Percentiles rank a stretch among this genome's conserved stretches.
phyloP scores from a whole-genome alignment of 2,888 invertebrate species.

The Ypsolopha sequella region DNA sequence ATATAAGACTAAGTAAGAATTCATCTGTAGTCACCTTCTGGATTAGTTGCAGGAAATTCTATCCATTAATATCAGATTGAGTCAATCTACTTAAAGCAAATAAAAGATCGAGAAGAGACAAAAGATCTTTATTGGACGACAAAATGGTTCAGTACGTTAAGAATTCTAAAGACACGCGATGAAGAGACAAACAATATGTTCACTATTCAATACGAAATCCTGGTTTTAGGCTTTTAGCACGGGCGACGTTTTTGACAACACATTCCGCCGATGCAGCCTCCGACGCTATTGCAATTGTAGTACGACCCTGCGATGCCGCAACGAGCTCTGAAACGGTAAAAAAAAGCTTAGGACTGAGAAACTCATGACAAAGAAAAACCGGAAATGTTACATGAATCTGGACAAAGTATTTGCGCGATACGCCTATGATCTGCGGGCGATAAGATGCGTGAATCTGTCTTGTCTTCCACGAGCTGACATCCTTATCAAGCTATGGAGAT shows the following conservation, averaged over 20 bases:
- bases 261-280: conserved; percentile 47
- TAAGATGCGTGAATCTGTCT: neutral
- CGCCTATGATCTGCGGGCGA: neutral
- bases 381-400: neutral
- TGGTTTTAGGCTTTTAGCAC: too few species aligned
- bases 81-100: too few species aligned
- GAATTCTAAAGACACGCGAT: too few species aligned
- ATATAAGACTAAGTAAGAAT: too few species aligned
- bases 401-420: neutral
- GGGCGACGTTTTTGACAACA: conserved; percentile 14
- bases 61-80: too few species aligned
- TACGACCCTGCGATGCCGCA: conserved; percentile 46
- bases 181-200: too few species aligned
- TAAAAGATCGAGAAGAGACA: too few species aligned
- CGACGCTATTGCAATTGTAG: conserved; percentile 52
- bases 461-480: neutral
- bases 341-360: neutral
- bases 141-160: too few species aligned
- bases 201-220: too few species aligned
- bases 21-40: too few species aligned
- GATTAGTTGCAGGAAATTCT: too few species aligned
- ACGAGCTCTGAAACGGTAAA: conserved; percentile 28
- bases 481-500: neutral
- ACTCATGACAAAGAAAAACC: neutral
- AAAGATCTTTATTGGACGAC: too few species aligned